phyloP scores from a whole-genome alignment of 1,140 invertebrate genomes.

The Thaumatotibia leucotreta region DNA sequence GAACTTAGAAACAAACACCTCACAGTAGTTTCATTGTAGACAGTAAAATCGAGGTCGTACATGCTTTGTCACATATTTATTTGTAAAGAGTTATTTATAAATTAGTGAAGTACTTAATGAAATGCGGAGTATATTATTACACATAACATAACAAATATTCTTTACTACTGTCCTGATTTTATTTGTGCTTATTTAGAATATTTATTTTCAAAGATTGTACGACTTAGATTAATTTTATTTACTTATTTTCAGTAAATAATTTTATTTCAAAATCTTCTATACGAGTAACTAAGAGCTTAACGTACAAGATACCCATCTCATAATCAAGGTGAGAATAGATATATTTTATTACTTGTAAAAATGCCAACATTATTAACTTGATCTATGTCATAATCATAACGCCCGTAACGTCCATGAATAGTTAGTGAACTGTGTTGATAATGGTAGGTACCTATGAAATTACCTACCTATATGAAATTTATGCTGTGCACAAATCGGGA shows the following conservation, averaged over 20 bases:
- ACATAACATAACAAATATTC: neutral
- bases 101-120: neutral
- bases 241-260: constrained; percentile 45
- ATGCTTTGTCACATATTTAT: neutral
- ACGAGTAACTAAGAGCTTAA: neutral
- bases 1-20: neutral
- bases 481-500: no score
- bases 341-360: constrained; percentile 2
- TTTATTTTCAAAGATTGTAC: constrained; percentile 4
- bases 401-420: no score
- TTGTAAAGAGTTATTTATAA: neutral
- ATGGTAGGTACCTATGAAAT: no score
- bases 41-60: neutral
- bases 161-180: neutral
- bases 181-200: neutral
- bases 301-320: constrained; percentile 9
- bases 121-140: neutral
- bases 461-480: no score
- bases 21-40: neutral
- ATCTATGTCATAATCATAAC: neutral
- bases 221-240: constrained; percentile 28
- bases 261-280: constrained; percentile 20
- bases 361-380: neutral
- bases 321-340: constrained; percentile 29
- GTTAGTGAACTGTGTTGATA: no score